A percentile compares a stretch with the other conserved stretches of the same genome.
These are phyloP conservation scores for Solenodon paradoxus DNA, from an alignment of 2,113 vertebrate genomes.

Conservation along the genomic window DNA sequence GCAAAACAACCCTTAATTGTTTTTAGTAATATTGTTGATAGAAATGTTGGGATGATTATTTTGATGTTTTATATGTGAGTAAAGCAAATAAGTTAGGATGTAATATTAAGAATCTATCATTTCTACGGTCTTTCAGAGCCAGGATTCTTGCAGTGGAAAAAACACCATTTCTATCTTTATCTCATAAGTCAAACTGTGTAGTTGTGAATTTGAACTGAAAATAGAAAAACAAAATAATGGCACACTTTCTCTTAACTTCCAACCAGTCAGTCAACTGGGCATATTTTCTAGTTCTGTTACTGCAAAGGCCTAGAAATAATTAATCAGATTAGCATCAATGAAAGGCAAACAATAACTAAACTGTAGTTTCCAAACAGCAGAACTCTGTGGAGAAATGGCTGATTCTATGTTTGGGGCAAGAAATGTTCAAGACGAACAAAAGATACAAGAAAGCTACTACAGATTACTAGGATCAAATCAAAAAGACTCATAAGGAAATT, in stretches of 20 bases:
- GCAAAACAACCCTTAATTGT: background rate
- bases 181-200: background rate
- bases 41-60: background rate
- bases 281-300: background rate
- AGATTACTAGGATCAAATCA: background rate
- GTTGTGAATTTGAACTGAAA: background rate
- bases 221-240: background rate
- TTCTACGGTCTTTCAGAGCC: background rate
- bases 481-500: background rate
- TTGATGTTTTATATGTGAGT: background rate
- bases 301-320: background rate
- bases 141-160: background rate
- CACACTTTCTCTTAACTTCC: background rate
- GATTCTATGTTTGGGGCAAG: no score
- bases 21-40: background rate
- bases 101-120: background rate
- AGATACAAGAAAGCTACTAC: background rate
- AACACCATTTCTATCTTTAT: background rate
- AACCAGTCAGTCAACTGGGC: background rate
- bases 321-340: background rate
- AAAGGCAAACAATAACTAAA: background rate
- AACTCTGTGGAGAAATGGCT: background rate
- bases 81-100: background rate
- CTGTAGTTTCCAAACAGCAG: background rate
- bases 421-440: no score